These are phyloP conservation scores for Odontothrips loti DNA, from an alignment of 2,888 invertebrate genomes.

Conservation along the genomic window DNA sequence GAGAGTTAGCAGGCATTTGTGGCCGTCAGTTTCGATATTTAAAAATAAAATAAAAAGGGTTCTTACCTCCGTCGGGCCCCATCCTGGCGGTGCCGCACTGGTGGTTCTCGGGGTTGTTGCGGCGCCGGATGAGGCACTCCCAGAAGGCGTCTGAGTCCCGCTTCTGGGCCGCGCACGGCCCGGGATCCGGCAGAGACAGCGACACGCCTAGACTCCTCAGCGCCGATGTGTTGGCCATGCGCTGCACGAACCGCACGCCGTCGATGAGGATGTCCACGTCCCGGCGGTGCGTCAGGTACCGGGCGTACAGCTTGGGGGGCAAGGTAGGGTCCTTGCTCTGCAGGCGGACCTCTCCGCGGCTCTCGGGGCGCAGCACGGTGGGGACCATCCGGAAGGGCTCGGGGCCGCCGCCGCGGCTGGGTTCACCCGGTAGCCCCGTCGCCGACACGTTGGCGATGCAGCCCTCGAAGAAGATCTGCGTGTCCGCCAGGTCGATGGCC, in stretches of 20 bases:
- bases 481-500: constrained; percentile 58
- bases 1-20: too few species aligned
- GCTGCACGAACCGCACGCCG: constrained; percentile 11
- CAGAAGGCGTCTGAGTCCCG: neutral
- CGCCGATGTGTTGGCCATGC: constrained; percentile 8
- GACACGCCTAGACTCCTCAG: neutral
- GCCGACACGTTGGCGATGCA: constrained; percentile 59
- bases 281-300: neutral
- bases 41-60: too few species aligned
- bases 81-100: constrained; percentile 12
- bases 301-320: neutral
- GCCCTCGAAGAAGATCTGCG: constrained; percentile 64
- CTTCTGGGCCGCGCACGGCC: neutral
- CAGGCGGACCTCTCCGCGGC: constrained; percentile 10
- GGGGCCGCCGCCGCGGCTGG: neutral
- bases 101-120: constrained; percentile 23
- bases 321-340: neutral
- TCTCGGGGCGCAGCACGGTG: neutral
- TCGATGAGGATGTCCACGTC: constrained; percentile 14
- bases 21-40: too few species aligned
- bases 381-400: constrained; percentile 2
- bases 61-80: constrained; percentile 5
- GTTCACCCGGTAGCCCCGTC: constrained; percentile 44
- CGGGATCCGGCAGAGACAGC: neutral
- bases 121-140: constrained; percentile 7